Conservation (phyloP, 1,140 invertebrate species). For the Listronotus oregonensis region DNA sequence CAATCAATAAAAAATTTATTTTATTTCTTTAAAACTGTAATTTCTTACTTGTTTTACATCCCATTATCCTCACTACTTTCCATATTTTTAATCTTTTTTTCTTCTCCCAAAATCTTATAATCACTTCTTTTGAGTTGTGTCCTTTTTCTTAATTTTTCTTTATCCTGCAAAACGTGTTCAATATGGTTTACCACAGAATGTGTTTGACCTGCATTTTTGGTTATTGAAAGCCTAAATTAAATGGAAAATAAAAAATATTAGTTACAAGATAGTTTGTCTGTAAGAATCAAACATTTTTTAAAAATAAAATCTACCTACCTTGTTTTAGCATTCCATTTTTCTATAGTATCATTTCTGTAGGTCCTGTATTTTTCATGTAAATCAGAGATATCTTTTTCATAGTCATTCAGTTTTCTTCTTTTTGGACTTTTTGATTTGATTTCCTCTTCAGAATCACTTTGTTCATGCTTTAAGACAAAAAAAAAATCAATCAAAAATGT, state of each 20-base stretch:
- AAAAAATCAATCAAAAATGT: no score
- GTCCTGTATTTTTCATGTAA: constrained; percentile 68
- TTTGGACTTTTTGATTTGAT: constrained; percentile 52
- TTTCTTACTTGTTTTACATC: constrained; percentile 14
- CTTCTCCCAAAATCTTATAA: constrained; percentile 72
- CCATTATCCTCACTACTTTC: constrained; percentile 44
- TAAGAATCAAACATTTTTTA: neutral
- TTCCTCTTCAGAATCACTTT: constrained; percentile 53
- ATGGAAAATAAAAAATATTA: neutral
- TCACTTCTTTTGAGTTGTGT: constrained; percentile 81
- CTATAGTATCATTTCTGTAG: constrained; percentile 79
- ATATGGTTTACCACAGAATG: constrained; percentile 86
- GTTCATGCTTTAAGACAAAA: constrained; percentile 46
- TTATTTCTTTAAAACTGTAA: no score
- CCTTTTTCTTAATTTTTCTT: constrained; percentile 73
- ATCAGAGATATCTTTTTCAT: constrained; percentile 65
- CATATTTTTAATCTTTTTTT: constrained; percentile 49
- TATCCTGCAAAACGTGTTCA: constrained; percentile 81
- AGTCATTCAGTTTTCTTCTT: constrained; percentile 69
- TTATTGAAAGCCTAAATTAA: constrained; percentile 58
- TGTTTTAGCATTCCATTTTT: constrained; percentile 96
- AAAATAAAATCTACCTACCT: constrained; percentile 29
- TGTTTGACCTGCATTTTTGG: constrained; percentile 64
- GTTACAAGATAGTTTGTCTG: neutral
- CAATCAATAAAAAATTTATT: constrained; percentile 42